A percentile compares a stretch with the other conserved stretches of the same genome.
phyloP scores from a whole-genome alignment of 2,797 vertebrate species.

The Malacoctenus gilli region DNA sequence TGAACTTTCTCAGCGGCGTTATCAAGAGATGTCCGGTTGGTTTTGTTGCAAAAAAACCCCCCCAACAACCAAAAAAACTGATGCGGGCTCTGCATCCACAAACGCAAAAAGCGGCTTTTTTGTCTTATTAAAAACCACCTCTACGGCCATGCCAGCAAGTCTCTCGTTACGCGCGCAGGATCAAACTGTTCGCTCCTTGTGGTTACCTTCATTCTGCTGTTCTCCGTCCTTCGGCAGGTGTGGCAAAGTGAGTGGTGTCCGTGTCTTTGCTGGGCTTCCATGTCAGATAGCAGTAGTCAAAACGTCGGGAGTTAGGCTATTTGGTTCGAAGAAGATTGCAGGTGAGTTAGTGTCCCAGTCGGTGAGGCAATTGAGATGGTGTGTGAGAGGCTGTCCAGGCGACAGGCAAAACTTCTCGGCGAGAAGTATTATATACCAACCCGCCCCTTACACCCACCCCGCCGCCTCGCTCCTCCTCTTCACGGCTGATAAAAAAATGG shows the following conservation, averaged over 20 bases:
- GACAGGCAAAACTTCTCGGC: slow-evolving; percentile 88
- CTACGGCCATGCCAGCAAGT: slow-evolving; percentile 1
- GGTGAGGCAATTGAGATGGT: slow-evolving; percentile 76
- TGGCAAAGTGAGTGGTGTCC: slow-evolving; percentile 79
- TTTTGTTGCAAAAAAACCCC: no score
- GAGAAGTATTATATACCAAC: slow-evolving; percentile 87
- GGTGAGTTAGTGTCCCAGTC: slow-evolving; percentile 83
- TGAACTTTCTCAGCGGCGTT: slow-evolving; percentile 44
- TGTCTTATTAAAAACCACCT: not conserved
- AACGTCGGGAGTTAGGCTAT: slow-evolving; percentile 53
- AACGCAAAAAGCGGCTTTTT: slow-evolving; percentile 15
- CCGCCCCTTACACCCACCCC: slow-evolving; percentile 80
- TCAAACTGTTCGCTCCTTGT: slow-evolving; percentile 23
- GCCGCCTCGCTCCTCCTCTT: slow-evolving; percentile 74
- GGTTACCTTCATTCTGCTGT: slow-evolving; percentile 85
- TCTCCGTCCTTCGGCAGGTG: slow-evolving; percentile 84
- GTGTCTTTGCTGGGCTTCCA: slow-evolving; percentile 82
- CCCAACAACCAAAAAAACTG: slow-evolving; percentile 2
- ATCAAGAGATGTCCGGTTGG: slow-evolving; percentile 28
- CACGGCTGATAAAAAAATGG: slow-evolving; percentile 55
- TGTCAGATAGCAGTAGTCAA: slow-evolving; percentile 74
- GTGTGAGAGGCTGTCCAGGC: slow-evolving; percentile 89
- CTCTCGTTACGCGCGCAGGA: slow-evolving; percentile 25
- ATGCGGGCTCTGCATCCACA: slow-evolving; percentile 36
- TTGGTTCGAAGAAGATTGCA: slow-evolving; percentile 76